Evolutionary conservation across 2,797 vertebrate genomes (phyloP), one percentile per base, ranked within the genome.

Genomic region (Hirundo rustica): DNA sequence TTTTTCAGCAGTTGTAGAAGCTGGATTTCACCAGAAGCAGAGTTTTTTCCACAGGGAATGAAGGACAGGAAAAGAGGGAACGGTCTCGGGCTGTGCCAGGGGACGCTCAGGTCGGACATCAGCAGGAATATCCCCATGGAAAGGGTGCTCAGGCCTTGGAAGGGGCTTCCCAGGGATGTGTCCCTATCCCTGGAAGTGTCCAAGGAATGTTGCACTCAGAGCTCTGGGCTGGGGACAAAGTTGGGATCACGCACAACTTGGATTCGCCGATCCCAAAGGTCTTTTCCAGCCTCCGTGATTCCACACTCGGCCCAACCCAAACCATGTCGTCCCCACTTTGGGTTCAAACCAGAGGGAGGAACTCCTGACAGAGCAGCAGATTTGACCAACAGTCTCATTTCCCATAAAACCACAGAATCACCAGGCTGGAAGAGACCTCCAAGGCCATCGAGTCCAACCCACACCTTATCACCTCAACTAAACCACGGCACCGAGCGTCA

Each of bases 251-350:
- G 10, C 65, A 42, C 4, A 13, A 58, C 1, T 9, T 1, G 40
- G n/a, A 62, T 2, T n/a, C 0, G 0, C 10, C 4, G 6, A 11
- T 66, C 38, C 25, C 25, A 3, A n/a, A 38, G 5, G 1, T 3
- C 21, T 67, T 61, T 32, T 16, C 54, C 77, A 26, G 1, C 11
- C 60, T n/a, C 4, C 0, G 5, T 2, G 2, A 23, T 50, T 42
- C 66, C n/a, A 5, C 1, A 1, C 11, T 8, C 55, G 66, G 17
- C 12, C 1, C 32, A 54, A 57, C 8, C 25, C 64, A 18, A 57
- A 57, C 42, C 16, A 13, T 0, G 0, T 23, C 71, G 21, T 19
- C 13, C 38, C 14, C 2, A 2, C 15, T 71, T 68, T 11, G 17
- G 29, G 26, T 22, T 57, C 65, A 23, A 48, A 71, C 9, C n/a